A percentile compares a stretch with the other conserved stretches of the same genome.
Conservation (phyloP, 2,888 invertebrate species). For the Phrixothrix hirtus region DNA sequence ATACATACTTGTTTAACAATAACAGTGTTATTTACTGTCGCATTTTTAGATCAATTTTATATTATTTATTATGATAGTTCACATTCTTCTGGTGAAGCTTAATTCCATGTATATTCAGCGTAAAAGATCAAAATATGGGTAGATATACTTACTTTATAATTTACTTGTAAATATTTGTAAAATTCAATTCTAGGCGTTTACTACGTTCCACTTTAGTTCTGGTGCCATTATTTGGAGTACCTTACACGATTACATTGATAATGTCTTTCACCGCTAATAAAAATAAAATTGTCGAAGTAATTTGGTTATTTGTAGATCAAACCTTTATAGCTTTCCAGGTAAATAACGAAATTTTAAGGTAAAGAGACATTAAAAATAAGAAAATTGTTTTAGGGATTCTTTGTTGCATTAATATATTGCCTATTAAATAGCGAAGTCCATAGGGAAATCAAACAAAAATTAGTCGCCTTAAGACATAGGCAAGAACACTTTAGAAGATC, state of each 20-base stretch:
- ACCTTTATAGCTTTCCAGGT: constrained; percentile 71
- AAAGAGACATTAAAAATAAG: background rate
- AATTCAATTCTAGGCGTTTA: constrained; percentile 57
- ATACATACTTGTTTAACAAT: no score
- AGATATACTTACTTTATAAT: constrained; percentile 32
- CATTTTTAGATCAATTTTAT: constrained; percentile 63
- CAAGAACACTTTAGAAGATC: constrained; percentile 30
- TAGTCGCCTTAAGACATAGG: constrained; percentile 36
- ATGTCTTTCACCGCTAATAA: constrained; percentile 57
- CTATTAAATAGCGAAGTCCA: constrained; percentile 66
- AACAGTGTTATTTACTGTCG: no score
- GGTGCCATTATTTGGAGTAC: constrained; percentile 69
- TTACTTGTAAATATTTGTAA: background rate
- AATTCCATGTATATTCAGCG: constrained; percentile 63
- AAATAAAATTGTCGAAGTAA: constrained; percentile 59
- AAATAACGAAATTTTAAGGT: constrained; percentile 26
- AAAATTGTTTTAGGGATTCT: constrained; percentile 59
- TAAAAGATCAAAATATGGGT: constrained; percentile 64
- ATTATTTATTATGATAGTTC: constrained; percentile 65
- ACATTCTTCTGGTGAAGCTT: constrained; percentile 61
- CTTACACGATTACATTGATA: constrained; percentile 63
- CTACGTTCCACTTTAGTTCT: constrained; percentile 67
- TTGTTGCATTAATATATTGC: constrained; percentile 67
- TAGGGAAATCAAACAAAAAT: constrained; percentile 54
- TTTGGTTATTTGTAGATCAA: constrained; percentile 68